These are phyloP conservation scores for Balaeniceps rex DNA, from an alignment of 2,113 vertebrate genomes.

Conservation along the genomic window DNA sequence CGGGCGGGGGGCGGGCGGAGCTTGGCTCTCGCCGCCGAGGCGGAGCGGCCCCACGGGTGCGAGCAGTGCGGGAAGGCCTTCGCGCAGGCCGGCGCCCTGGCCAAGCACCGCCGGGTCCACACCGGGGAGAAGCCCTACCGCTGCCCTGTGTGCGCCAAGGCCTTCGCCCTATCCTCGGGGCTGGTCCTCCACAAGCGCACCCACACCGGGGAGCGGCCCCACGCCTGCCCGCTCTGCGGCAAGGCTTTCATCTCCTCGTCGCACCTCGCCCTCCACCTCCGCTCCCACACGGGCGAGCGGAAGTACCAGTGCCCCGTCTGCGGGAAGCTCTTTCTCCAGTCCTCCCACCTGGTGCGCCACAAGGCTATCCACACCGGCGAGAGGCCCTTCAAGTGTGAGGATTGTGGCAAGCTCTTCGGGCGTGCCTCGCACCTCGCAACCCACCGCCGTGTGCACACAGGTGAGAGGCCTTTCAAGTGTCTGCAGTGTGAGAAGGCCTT, in stretches of 20 bases:
- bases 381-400: background rate
- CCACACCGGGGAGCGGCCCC: slow-evolving; percentile 58
- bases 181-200: slow-evolving; percentile 38
- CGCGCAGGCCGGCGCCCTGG: background rate
- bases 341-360: background rate
- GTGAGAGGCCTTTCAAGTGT: slow-evolving; percentile 40
- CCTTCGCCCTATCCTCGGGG: background rate
- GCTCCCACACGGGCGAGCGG: background rate
- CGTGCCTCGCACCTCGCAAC: background rate
- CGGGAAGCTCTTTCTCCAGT: background rate
- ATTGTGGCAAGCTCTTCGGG: background rate
- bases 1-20: background rate
- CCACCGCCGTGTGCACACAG: background rate
- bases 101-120: background rate
- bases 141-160: slow-evolving; percentile 51
- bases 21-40: background rate
- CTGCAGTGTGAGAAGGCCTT: slow-evolving; percentile 46
- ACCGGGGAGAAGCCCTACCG: background rate
- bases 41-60: background rate
- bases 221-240: slow-evolving; percentile 63
- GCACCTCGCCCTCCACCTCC: slow-evolving; percentile 60
- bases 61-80: background rate
- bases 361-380: background rate
- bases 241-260: slow-evolving; percentile 75
- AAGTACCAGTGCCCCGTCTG: background rate